Base-by-base conservation (phyloP, 1,140 invertebrate genomes). In the Reticulitermes speratus region DNA sequence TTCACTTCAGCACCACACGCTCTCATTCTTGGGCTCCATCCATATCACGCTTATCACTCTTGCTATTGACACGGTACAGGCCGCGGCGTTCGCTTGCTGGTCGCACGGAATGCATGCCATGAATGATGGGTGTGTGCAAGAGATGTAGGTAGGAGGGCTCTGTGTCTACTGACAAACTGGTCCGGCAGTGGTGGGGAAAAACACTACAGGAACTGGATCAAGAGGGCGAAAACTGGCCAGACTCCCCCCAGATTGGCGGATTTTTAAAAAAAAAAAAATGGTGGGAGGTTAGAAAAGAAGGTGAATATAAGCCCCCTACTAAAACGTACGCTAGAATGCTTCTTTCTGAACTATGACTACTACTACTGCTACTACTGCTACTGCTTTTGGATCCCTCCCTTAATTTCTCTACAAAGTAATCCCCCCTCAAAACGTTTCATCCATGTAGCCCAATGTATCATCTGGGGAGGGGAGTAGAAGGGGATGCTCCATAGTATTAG, bases 221-320 rank as follows among this genome's bases (percentile, higher is more conserved):
- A 84, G 38, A 65, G 84, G 84, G 48, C 84, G 84, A 55, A 84
- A 84, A 84, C 84, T 84, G 84, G 84, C 84, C 84, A 19, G 84
- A 84, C 84, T 84, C 48, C 48, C 38, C 84, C 16, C 48, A 84
- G 84, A 84, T 84, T 84, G 84, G 84, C 59, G 84, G 84, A 84
- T 55, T 84, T 48, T 84, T 59, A 59, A 30, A n/a, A 55, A 65
- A 84, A 59, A 30, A n/a, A 55, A 65, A 84, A 84, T 8, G n/a
- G 84, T 14, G 48, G 30, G 59, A 55, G 84, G 84, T 75, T 75
- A 30, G 65, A 75, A 6, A 75, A 75, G 65, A 75, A n/a, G 65
- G n/a, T 75, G 65, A 75, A 75, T 75, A 75, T 30, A 75, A 75
- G 45, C 48, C 84, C 84, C 84, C 84, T 84, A 84, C 84, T 84